phyloP scores from a whole-genome alignment of 2,113 vertebrate species.

The Lophius piscatorius region DNA sequence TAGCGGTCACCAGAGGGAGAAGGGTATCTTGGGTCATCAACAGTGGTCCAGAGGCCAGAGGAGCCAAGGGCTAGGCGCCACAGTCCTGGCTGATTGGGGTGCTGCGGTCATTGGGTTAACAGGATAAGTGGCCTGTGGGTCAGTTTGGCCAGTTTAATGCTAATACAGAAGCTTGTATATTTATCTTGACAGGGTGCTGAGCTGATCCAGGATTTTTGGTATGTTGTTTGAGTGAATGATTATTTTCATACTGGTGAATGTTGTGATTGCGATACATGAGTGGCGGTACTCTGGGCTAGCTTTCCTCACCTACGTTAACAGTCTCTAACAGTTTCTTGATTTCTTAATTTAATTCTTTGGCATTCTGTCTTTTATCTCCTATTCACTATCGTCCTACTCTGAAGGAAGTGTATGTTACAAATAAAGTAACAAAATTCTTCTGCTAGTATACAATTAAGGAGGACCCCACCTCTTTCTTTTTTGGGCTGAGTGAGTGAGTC shows the following conservation, averaged over 20 bases:
- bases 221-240: conserved; percentile 22
- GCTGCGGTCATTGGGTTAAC: conserved; percentile 73
- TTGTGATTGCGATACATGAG: conserved; percentile 12
- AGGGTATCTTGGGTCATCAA: conserved; percentile 76
- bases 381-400: neutral
- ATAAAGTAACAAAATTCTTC: no score
- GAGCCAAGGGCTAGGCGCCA: conserved; percentile 55
- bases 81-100: conserved; percentile 51
- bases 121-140: conserved; percentile 73
- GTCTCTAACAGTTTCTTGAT: neutral
- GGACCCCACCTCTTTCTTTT: no score
- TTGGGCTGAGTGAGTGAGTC: no score
- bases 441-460: no score
- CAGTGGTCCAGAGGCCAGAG: conserved; percentile 39
- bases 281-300: no score
- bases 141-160: conserved; percentile 72
- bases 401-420: no score
- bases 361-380: neutral
- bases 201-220: conserved; percentile 53
- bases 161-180: conserved; percentile 64
- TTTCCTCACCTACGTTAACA: no score
- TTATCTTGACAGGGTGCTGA: conserved; percentile 40
- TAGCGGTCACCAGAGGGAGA: conserved; percentile 46
- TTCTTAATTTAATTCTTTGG: neutral
- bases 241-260: neutral